A percentile compares a stretch with the other conserved stretches of the same genome.
Conservation (phyloP, 2,888 invertebrate genomes). For the Drosophila putrida region DNA sequence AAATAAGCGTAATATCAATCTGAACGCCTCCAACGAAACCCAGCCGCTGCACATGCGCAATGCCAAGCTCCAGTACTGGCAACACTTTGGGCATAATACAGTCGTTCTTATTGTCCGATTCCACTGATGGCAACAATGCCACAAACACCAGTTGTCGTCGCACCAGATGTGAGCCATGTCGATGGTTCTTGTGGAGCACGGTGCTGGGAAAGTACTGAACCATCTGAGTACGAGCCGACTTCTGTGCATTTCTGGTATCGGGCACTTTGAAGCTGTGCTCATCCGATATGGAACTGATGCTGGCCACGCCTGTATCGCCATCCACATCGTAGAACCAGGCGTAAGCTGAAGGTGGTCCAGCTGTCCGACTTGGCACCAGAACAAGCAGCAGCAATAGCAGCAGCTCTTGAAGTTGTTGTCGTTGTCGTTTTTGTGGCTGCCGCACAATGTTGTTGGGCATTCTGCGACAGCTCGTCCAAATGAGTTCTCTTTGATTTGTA, state of each 20-base stretch:
- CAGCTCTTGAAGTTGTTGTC: constrained; percentile 28
- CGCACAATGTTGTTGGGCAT: constrained; percentile 58
- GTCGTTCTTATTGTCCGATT: constrained; percentile 84
- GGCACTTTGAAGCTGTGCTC: constrained; percentile 70
- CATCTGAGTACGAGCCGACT: constrained; percentile 70
- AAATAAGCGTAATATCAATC: constrained; percentile 89
- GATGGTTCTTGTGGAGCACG: not conserved
- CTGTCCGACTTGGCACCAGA: constrained; percentile 35
- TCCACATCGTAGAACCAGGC: constrained; percentile 62
- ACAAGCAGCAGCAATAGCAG: constrained; percentile 42
- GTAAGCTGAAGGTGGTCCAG: constrained; percentile 34
- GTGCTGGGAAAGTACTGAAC: constrained; percentile 74
- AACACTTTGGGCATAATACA: constrained; percentile 89
- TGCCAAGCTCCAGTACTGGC: constrained; percentile 90
- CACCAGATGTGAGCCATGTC: constrained; percentile 22
- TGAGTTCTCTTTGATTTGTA: constrained; percentile 7
- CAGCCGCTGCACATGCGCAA: constrained; percentile 87
- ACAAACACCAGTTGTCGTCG: constrained; percentile 80
- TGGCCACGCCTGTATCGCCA: constrained; percentile 36
- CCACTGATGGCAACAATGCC: constrained; percentile 80
- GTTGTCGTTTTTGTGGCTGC: constrained; percentile 45
- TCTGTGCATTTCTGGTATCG: constrained; percentile 65
- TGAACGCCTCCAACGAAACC: constrained; percentile 88
- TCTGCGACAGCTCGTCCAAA: constrained; percentile 54
- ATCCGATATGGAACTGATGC: constrained; percentile 48